Conservation (phyloP, 2,113 vertebrate genomes). For the Cathartes aura region DNA sequence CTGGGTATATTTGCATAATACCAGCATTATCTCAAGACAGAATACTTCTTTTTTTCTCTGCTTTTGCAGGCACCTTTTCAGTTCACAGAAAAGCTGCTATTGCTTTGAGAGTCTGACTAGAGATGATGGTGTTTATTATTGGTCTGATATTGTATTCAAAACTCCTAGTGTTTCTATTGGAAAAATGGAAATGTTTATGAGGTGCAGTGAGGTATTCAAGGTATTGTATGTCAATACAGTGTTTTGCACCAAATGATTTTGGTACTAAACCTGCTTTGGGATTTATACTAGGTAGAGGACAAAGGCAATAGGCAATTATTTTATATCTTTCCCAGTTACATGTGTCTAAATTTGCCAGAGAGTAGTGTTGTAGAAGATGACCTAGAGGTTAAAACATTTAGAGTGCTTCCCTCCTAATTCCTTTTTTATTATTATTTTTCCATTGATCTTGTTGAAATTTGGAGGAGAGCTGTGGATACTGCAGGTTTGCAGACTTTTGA, state of each 20-base stretch:
- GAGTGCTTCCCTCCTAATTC: not conserved
- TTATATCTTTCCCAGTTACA: not conserved
- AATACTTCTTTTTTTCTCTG: not conserved
- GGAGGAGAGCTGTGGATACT: not conserved
- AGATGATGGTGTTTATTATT: not conserved
- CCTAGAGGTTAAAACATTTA: not conserved
- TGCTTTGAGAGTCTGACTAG: not conserved
- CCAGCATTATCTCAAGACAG: not conserved
- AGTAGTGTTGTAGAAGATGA: not conserved
- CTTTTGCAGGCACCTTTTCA: not conserved
- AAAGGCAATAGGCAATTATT: not conserved
- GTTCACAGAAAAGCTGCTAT: not conserved
- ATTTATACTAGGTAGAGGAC: not conserved
- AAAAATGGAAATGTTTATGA: not conserved
- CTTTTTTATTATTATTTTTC: conserved; percentile 26
- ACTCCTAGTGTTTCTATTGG: not conserved
- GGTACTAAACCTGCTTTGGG: not conserved
- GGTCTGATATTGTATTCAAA: not conserved
- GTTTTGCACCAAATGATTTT: not conserved
- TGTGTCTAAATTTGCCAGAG: not conserved
- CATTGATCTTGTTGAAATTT: conserved; percentile 57
- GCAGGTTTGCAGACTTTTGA: conserved; percentile 38
- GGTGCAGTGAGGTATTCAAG: not conserved
- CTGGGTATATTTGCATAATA: not conserved
- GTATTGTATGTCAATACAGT: not conserved